A percentile compares a stretch with the other conserved stretches of the same genome.
Evolutionary conservation across 2,113 vertebrate genomes (phyloP).

Genomic region (Crocuta crocuta): DNA sequence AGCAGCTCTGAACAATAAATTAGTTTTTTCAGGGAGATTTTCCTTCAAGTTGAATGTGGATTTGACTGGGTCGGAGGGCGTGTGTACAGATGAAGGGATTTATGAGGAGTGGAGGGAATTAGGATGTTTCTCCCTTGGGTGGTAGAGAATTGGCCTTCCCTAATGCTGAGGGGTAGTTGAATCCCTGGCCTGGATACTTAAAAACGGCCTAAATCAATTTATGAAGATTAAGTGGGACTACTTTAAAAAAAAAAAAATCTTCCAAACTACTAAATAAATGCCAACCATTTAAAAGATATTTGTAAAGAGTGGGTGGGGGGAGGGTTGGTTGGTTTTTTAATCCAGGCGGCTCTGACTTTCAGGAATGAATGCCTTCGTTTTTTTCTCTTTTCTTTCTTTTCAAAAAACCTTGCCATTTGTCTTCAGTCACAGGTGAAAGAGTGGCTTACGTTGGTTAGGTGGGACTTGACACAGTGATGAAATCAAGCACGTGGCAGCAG

Average conservation of each 20-base stretch:
- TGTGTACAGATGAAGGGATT: neutral
- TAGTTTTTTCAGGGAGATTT: neutral
- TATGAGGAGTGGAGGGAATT: neutral
- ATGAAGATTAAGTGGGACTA: neutral
- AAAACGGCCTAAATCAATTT: neutral
- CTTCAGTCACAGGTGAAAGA: neutral
- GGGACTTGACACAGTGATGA: accelerated
- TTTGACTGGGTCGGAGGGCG: neutral
- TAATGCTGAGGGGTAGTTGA: neutral
- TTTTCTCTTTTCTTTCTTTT: conserved; percentile 33
- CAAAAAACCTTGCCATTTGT: neutral
- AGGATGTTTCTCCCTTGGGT: neutral
- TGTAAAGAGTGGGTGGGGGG: neutral
- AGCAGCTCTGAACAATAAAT: neutral
- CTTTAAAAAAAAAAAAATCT: neutral
- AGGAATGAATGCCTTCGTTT: neutral
- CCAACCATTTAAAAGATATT: neutral
- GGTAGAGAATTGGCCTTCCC: neutral
- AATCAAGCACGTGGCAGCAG: neutral
- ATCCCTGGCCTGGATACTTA: neutral
- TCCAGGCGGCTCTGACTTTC: neutral
- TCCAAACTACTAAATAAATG: neutral
- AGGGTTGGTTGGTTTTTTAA: neutral
- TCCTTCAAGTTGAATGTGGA: neutral
- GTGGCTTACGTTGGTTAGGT: neutral